These are phyloP conservation scores for Pithys albifrons DNA, from an alignment of 2,113 vertebrate genomes.

Conservation along the genomic window DNA sequence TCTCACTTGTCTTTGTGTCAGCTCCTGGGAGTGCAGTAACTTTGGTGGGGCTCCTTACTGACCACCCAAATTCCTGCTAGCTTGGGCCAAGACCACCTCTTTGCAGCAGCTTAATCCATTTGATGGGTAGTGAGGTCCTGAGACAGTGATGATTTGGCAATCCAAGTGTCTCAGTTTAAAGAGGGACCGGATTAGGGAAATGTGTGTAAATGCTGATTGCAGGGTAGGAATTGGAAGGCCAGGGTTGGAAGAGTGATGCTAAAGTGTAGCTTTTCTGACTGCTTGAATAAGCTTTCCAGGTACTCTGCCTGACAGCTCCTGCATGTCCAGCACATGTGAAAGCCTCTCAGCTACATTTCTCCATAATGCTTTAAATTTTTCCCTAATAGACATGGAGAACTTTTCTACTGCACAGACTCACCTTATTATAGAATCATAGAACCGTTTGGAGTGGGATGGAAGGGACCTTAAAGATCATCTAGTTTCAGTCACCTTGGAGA, in stretches of 20 bases:
- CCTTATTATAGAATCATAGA: background rate
- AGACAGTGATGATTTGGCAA: background rate
- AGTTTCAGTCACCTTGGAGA: background rate
- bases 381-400: background rate
- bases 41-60: background rate
- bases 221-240: no score
- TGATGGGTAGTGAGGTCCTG: background rate
- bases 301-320: background rate
- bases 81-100: background rate
- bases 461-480: background rate
- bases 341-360: background rate
- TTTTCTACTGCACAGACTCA: background rate
- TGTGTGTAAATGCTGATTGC: background rate
- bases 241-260: background rate
- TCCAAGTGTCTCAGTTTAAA: background rate
- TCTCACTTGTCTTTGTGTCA: background rate
- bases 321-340: accelerated
- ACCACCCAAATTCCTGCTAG: background rate
- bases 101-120: background rate
- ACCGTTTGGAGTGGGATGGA: background rate
- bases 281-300: background rate
- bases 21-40: background rate
- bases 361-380: background rate
- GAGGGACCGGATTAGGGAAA: background rate
- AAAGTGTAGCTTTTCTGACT: accelerated